Base-by-base conservation (phyloP, 2,113 vertebrate genomes). In the Bambusicola thoracicus region DNA sequence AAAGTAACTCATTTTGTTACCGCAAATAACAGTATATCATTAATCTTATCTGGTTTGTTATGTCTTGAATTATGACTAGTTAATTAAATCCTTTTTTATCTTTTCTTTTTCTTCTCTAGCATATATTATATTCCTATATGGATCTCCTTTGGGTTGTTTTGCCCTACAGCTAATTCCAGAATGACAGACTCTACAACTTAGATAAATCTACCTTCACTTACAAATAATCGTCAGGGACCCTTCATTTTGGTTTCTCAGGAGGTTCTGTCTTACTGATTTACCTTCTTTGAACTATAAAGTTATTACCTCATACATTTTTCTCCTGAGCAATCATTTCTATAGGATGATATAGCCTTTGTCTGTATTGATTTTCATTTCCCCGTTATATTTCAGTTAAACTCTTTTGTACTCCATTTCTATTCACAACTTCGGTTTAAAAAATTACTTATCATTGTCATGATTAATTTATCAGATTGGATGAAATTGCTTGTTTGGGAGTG, bases 351-450 rank as follows among this genome's bases (percentile, higher is more conserved):
- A 89, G 51, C 49, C 41, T 82, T 94, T 92, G 56, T 59, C 63
- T 91, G 19, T 56, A 82, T 70, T 85, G 84, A 92, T 93, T 92
- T 87, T 92, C 8, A 67, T 81, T 76, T 80, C 46, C 20, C 10
- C 22, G 34, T 83, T 91, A 78, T 59, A 87, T 74, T 85, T 87
- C 81, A 63, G 32, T 74, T 85, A 91, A 93, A 63, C 11, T 7
- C 18, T 80, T 85, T 92, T 82, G 15, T 15, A 51, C 11, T 85
- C 19, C 11, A 55, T 6, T 89, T 87, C 29, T 77, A n/a, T 55
- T 87, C 22, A 70, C 7, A 63, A 59, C 21, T 91, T 70, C 13
- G 6, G 3, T 85, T 93, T 76, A 66, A 76, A 74, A 20, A 87
- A 67, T 78, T 81, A 56, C 51, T 82, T 85, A 80, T 5, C 17